These are phyloP conservation scores for Macropus fuliginosus DNA, from an alignment of 2,797 vertebrate genomes.

Conservation along the genomic window DNA sequence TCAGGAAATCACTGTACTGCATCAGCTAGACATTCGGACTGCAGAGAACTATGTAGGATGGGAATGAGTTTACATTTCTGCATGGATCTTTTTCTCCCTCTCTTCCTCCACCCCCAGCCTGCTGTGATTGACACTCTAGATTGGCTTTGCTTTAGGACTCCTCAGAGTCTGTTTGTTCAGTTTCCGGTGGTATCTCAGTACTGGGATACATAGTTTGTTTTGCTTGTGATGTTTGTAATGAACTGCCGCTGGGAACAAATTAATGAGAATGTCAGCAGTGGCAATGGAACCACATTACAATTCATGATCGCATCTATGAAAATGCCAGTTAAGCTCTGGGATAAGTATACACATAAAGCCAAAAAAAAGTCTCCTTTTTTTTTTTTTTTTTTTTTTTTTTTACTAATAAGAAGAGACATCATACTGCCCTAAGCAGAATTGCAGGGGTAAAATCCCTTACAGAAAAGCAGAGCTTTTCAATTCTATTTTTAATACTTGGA, in stretches of 20 bases:
- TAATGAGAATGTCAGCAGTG: constrained; percentile 83
- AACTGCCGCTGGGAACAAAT: constrained; percentile 81
- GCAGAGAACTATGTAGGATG: background rate
- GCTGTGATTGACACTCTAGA: constrained; percentile 14
- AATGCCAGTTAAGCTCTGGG: constrained; percentile 64
- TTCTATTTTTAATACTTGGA: constrained; percentile 54
- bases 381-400: background rate
- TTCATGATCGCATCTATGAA: constrained; percentile 71
- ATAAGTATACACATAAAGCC: constrained; percentile 59
- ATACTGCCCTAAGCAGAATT: constrained; percentile 33
- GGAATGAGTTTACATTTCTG: constrained; percentile 14
- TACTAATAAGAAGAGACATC: constrained; percentile 47
- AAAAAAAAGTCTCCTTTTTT: constrained; percentile 47
- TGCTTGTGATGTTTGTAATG: constrained; percentile 79
- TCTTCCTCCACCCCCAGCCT: constrained; percentile 45
- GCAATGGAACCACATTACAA: constrained; percentile 71
- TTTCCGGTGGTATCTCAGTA: constrained; percentile 64
- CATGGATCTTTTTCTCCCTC: background rate
- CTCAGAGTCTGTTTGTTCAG: constrained; percentile 57
- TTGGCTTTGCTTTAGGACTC: constrained; percentile 43
- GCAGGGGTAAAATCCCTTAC: constrained; percentile 40
- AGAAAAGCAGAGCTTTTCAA: constrained; percentile 25
- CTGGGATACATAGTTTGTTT: constrained; percentile 64
- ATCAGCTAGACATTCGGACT: constrained; percentile 24
- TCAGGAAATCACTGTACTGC: background rate